Evolutionary conservation across 2,797 vertebrate genomes (phyloP).

Genomic region (Tangara arthus): DNA sequence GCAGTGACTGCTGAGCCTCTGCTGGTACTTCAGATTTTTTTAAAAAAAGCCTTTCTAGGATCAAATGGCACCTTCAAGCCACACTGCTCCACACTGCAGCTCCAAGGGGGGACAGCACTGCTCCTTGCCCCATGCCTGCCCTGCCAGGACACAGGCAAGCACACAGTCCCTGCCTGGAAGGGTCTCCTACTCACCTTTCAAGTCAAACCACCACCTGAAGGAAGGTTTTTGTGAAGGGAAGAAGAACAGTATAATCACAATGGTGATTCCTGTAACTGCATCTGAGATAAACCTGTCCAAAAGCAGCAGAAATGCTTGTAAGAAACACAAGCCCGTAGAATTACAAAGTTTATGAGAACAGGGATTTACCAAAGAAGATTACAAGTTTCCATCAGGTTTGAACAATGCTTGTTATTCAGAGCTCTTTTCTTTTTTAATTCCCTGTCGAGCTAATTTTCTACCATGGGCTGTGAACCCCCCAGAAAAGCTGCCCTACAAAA

Average conservation of each 20-base stretch:
- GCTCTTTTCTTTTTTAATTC: slow-evolving; percentile 20
- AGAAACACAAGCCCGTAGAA: background rate
- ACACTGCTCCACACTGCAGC: background rate
- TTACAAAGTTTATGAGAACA: background rate
- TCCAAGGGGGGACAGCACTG: background rate
- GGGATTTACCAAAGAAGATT: slow-evolving; percentile 57
- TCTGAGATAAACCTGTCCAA: slow-evolving; percentile 89
- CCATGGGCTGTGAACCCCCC: background rate
- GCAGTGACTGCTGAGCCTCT: background rate
- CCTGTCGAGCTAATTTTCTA: background rate
- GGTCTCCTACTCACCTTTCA: slow-evolving; percentile 79
- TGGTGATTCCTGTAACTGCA: slow-evolving; percentile 90
- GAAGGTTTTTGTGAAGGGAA: slow-evolving; percentile 94
- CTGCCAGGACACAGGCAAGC: background rate
- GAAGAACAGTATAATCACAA: slow-evolving; percentile 91
- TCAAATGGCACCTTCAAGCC: background rate
- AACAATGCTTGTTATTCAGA: background rate
- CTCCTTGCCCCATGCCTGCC: background rate
- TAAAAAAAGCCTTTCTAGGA: background rate
- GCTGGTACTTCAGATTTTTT: background rate
- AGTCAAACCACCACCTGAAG: slow-evolving; percentile 91
- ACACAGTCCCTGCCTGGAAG: background rate
- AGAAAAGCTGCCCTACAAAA: slow-evolving; percentile 1
- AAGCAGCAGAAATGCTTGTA: slow-evolving; percentile 46
- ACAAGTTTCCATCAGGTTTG: slow-evolving; percentile 10